Base-by-base conservation (phyloP, 1,140 invertebrate species). In the silkworm (Bombyx mori) region DNA sequence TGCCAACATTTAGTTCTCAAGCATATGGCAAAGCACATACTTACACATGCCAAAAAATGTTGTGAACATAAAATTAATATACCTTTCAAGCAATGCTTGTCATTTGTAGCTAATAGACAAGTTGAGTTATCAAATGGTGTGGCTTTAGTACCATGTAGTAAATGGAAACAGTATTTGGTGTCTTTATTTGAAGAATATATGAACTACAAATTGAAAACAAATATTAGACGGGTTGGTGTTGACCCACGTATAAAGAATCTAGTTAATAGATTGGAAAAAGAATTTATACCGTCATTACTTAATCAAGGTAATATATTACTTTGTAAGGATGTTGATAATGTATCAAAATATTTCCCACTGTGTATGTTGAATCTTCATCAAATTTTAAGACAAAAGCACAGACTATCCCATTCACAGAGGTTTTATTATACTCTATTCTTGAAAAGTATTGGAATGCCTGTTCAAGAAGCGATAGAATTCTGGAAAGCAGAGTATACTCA, bases 301-400 rank as follows among this genome's bases (percentile, higher is more conserved):
- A 71, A 64, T 8, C 58, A 46, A 47, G 71, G 42, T 18, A 73
- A 68, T 53, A 51, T 82, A 53, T 68, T 88, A 52, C 79, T 73
- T n/a, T 76, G 77, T 51, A 59, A 66, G 26, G 86, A 91, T 58
- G 88, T 92, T 55, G 84, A 91, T 61, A 26, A 75, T 56, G 73
- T 91, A 67, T 88, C 88, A 7, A 82, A 79, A 61, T 83, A 88
- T 42, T 95, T 95, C 84, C 94, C 94, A 18, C 90, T 91, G 1
- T 96, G 94, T 75, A 95, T 95, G 94, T 84, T 90, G 61, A 91
- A 93, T 70, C 82, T 95, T 51, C 93, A 95, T 71, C 71, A 86
- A n/a, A 66, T 82, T 51, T 68, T 95, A 45, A 69, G 89, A 51
- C 88, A 82, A 44, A 91, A 90, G 58, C 94, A 96, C 77, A 92